Base-by-base conservation (phyloP, 1,140 invertebrate species). In the Eumeta japonica region DNA sequence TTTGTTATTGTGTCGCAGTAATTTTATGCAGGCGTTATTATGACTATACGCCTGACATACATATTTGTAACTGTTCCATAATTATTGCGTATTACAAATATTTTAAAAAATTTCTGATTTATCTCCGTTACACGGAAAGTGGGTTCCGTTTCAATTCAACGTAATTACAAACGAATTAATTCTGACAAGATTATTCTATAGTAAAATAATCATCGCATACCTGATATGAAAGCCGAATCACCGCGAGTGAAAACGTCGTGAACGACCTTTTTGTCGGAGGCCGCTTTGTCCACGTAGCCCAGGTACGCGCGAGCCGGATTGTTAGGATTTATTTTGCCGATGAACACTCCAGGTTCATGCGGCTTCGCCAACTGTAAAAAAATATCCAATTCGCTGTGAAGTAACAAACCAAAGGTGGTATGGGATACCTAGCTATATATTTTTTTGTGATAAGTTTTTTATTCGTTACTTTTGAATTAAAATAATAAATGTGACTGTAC, bases 261-360 rank as follows among this genome's bases (percentile, higher is more conserved):
- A 1, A 96, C 86, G 28, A 99, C 77, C 73, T 99, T 99, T 70
- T 96, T 98, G 32, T 88, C 83, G 0, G 94, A 97, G 3, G 94
- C 96, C 37, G 86, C 85, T 57, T 91, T 83, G 68, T 97, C 92
- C 0, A 95, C 92, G 64, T 99, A 99, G 12, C 97, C 90, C 15
- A 92, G 77, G 60, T 89, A 93, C 18, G 86, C 87, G 45, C 90
- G 77, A 0, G 86, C 81, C 7, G 89, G 89, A 76, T 91, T 89
- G 41, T 86, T 86, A 11, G 87, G 84, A 24, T 90, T 80, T 50
- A 99, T 99, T 79, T 96, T 97, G 0, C 96, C 97, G 17, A 99
- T 91, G 61, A 99, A 92, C 41, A 97, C 95, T 24, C 97, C 97
- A 1, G 93, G 89, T 70, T 99, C 95, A 46, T 91, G 84, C 68